Evolutionary conservation across 2,888 invertebrate genomes (phyloP).

Genomic region (Acronicta aceris): DNA sequence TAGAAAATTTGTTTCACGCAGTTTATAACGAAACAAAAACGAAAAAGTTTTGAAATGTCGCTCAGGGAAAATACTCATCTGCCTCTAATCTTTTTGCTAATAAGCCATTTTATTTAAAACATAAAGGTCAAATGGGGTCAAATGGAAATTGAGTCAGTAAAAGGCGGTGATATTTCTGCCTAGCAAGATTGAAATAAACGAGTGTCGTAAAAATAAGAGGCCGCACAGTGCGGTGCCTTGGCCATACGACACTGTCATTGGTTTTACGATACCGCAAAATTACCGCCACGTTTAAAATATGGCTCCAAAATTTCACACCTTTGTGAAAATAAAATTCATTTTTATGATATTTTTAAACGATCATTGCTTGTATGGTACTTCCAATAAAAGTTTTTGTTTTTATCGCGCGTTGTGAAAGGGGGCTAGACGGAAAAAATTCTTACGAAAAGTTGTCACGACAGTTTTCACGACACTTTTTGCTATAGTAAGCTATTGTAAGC

Average conservation of each 20-base stretch:
- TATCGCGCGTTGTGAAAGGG: too few species aligned
- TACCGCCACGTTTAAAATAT: slow-evolving; percentile 56
- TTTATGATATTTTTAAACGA: background rate
- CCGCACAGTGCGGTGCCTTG: slow-evolving; percentile 45
- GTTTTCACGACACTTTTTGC: too few species aligned
- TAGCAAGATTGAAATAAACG: slow-evolving; percentile 52
- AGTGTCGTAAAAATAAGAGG: slow-evolving; percentile 60
- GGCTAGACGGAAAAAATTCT: too few species aligned
- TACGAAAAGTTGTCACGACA: too few species aligned
- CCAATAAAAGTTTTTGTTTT: too few species aligned
- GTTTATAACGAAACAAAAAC: background rate
- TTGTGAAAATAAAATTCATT: background rate
- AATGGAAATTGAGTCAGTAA: slow-evolving; percentile 27
- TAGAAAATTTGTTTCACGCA: slow-evolving; percentile 13
- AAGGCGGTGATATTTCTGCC: slow-evolving; percentile 40
- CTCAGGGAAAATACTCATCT: slow-evolving; percentile 3
- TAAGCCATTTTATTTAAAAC: background rate
- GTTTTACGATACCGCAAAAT: slow-evolving; percentile 65
- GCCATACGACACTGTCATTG: slow-evolving; percentile 54
- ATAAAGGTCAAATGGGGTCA: slow-evolving; percentile 29
- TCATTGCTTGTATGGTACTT: too few species aligned
- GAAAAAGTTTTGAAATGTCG: slow-evolving; percentile 12
- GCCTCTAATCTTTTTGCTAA: slow-evolving; percentile 15
- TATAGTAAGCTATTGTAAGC: too few species aligned
- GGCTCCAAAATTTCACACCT: slow-evolving; percentile 22